Percentiles rank a stretch among this genome's conserved stretches.
phyloP scores from a whole-genome alignment of 2,797 vertebrate species.

The Pipistrellus nathusii region DNA sequence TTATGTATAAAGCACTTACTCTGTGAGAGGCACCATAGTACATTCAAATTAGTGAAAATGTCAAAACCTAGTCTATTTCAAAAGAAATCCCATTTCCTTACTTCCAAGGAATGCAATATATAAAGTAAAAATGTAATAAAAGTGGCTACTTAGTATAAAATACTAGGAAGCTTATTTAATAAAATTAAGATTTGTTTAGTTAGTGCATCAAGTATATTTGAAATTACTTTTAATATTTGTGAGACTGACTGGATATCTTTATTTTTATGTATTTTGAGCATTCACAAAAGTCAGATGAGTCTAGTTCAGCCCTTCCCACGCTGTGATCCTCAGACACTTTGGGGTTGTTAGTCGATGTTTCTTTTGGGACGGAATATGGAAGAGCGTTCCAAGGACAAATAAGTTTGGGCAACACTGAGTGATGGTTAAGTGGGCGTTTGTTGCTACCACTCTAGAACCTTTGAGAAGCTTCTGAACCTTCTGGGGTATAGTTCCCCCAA shows the following conservation, averaged over 20 bases:
- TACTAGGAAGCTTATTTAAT: background rate
- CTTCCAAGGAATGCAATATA: background rate
- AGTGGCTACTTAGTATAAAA: background rate
- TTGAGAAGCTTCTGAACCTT: background rate
- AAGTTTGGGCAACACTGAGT: background rate
- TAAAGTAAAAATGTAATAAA: background rate
- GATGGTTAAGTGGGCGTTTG: background rate
- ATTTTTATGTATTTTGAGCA: background rate
- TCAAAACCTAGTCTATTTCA: background rate
- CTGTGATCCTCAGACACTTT: background rate
- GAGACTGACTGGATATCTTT: background rate
- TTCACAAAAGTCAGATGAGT: rapidly evolving
- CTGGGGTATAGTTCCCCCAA: rapidly evolving
- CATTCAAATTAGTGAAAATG: background rate
- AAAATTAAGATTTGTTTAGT: background rate
- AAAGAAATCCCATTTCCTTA: background rate
- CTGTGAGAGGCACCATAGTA: background rate
- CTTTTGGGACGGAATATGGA: background rate
- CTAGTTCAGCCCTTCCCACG: background rate
- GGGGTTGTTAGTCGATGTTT: background rate
- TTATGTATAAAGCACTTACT: background rate
- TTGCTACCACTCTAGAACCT: background rate
- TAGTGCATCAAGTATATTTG: background rate
- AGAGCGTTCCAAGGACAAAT: background rate
- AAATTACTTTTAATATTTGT: background rate